These are phyloP conservation scores for Cynopterus sphinx DNA, from an alignment of 2,797 vertebrate genomes.

Conservation along the genomic window DNA sequence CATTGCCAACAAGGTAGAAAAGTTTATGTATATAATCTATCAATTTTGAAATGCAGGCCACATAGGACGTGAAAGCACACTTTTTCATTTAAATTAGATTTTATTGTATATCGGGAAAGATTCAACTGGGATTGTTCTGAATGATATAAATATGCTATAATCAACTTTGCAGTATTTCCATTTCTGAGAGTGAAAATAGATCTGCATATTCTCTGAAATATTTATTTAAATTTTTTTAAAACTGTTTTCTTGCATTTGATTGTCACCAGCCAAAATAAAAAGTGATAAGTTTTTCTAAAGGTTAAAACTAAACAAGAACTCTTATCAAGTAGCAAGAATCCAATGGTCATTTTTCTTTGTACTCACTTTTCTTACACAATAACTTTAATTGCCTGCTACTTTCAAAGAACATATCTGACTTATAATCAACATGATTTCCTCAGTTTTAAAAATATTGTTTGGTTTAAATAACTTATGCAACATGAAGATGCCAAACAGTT, in stretches of 20 bases:
- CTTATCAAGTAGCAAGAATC: background rate
- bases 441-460: background rate
- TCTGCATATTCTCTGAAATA: conserved; percentile 23
- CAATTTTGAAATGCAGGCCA: conserved; percentile 32
- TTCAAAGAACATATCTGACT: conserved; percentile 24
- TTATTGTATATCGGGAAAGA: background rate
- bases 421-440: background rate
- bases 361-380: background rate
- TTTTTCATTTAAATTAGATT: conserved; percentile 40
- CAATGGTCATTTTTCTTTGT: background rate
- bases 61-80: background rate
- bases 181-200: conserved; percentile 44
- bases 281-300: background rate
- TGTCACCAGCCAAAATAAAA: conserved; percentile 31
- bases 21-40: background rate
- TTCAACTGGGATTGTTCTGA: background rate
- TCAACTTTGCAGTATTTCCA: conserved; percentile 27
- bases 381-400: conserved; percentile 16
- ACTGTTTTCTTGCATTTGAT: background rate
- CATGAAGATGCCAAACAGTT: conserved; percentile 16
- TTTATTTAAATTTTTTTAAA: conserved; percentile 50
- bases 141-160: conserved; percentile 46
- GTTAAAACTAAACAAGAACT: background rate
- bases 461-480: conserved; percentile 29
- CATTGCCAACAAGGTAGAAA: conserved; percentile 33